Evolutionary conservation across 2,888 invertebrate species (phyloP).

Genomic region (Orchesella flavescens): DNA sequence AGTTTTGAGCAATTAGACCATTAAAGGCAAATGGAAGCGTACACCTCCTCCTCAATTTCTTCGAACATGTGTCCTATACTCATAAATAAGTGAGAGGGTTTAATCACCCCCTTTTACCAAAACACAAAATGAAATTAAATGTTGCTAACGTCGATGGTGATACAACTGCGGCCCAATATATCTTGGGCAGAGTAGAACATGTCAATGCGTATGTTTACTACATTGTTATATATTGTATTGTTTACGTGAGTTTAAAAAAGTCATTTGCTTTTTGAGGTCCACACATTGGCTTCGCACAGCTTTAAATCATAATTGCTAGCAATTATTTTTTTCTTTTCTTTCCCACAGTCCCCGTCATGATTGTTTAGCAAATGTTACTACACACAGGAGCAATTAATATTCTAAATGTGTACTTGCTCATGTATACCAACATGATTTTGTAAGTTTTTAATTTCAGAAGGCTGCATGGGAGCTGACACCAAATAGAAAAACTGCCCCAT

Average conservation of each 20-base stretch:
- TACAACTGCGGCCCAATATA: not conserved
- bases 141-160: not conserved
- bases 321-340: conserved; percentile 28
- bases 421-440: not conserved
- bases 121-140: not conserved
- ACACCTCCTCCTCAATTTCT: conserved; percentile 6
- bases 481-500: no score
- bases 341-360: conserved; percentile 39
- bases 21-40: conserved; percentile 7
- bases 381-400: conserved; percentile 42
- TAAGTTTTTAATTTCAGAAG: conserved; percentile 1
- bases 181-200: no score
- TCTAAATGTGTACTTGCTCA: conserved; percentile 29
- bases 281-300: not conserved
- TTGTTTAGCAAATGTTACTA: conserved; percentile 32
- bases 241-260: conserved; percentile 6
- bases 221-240: not conserved
- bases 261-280: not conserved
- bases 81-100: conserved; percentile 33
- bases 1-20: conserved; percentile 21
- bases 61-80: conserved; percentile 12
- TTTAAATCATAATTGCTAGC: conserved; percentile 13
- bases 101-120: conserved; percentile 25
- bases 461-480: not conserved
- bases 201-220: not conserved